Conservation (phyloP, 2,888 invertebrate species). For the Aphidius colemani region DNA sequence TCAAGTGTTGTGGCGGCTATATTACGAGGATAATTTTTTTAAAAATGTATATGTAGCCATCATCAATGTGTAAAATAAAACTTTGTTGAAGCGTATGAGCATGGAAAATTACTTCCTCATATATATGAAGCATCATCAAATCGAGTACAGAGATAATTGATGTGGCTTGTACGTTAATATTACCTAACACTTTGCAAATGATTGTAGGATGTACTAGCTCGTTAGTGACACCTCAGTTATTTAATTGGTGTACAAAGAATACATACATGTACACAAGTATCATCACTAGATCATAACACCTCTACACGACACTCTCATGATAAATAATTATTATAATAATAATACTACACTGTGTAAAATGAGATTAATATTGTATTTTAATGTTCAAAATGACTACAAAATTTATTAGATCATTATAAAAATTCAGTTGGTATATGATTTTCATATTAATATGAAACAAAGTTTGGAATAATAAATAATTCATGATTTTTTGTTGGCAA, state of each 20-base stretch:
- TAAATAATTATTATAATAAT: too few relatives aligned
- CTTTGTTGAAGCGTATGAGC: constrained; percentile 31
- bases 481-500: too few relatives aligned
- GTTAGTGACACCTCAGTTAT: constrained; percentile 29
- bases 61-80: constrained; percentile 28
- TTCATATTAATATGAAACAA: too few relatives aligned
- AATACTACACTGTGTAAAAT: too few relatives aligned
- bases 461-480: too few relatives aligned
- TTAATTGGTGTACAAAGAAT: neutral
- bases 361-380: too few relatives aligned
- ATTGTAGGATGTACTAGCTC: constrained; percentile 21
- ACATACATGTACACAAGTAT: too few relatives aligned
- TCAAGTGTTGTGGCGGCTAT: constrained; percentile 22
- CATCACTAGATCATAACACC: too few relatives aligned
- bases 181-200: neutral
- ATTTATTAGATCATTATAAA: too few relatives aligned
- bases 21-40: constrained; percentile 14
- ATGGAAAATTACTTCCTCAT: constrained; percentile 43
- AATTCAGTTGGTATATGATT: too few relatives aligned
- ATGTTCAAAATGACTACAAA: too few relatives aligned
- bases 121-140: constrained; percentile 32
- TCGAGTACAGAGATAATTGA: constrained; percentile 37
- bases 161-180: constrained; percentile 25
- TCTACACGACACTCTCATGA: too few relatives aligned
- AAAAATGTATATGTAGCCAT: neutral